Conservation (phyloP, 2,113 vertebrate species). For the Dipodomys merriami region DNA sequence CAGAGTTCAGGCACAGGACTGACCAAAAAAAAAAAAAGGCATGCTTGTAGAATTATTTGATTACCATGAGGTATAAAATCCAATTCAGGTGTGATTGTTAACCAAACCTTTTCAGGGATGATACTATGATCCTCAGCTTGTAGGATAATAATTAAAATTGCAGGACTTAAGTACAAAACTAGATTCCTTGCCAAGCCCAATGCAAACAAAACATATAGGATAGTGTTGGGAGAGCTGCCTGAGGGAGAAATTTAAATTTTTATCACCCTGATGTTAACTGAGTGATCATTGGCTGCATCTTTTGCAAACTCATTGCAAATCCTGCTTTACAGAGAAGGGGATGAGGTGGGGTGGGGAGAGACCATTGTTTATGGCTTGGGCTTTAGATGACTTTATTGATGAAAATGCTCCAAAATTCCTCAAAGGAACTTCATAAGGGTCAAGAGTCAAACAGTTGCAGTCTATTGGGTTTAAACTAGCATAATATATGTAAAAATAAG, state of each 20-base stretch:
- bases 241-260: constrained; percentile 71
- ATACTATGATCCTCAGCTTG: constrained; percentile 51
- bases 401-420: background rate
- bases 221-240: constrained; percentile 74
- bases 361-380: constrained; percentile 9
- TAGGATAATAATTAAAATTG: background rate
- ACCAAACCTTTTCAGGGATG: constrained; percentile 40
- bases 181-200: constrained; percentile 71
- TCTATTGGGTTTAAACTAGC: constrained; percentile 1
- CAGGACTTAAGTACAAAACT: background rate
- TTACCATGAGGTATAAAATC: constrained; percentile 34
- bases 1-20: no score
- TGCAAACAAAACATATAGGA: constrained; percentile 77
- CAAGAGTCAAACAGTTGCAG: constrained; percentile 50
- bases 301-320: constrained; percentile 61
- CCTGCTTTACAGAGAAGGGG: constrained; percentile 55
- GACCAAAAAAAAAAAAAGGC: no score
- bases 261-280: constrained; percentile 77
- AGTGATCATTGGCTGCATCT: constrained; percentile 58
- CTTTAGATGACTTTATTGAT: constrained; percentile 42
- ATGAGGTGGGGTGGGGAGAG: background rate
- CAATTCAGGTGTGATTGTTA: constrained; percentile 64
- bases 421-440: constrained; percentile 57
- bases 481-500: background rate
- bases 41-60: constrained; percentile 36